A percentile compares a stretch with the other conserved stretches of the same genome.
Evolutionary conservation across 2,113 vertebrate genomes (phyloP).

Genomic region (Hoplias malabaricus): DNA sequence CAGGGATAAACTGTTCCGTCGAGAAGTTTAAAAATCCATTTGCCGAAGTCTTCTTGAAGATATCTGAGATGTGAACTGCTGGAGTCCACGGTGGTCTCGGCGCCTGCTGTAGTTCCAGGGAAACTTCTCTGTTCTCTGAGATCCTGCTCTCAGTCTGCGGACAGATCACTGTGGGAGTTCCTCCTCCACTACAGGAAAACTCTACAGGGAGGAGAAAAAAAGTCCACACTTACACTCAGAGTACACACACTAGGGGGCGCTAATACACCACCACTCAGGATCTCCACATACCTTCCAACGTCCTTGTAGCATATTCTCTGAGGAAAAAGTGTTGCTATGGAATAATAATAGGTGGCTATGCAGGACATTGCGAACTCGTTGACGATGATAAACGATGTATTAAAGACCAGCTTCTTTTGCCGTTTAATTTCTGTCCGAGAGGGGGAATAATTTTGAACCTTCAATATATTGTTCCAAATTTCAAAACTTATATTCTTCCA

Average conservation of each 20-base stretch:
- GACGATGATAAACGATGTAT: too few species aligned
- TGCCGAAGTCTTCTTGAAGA: not conserved
- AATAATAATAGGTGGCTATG: too few species aligned
- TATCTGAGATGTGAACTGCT: not conserved
- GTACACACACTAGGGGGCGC: slow-evolving; percentile 56
- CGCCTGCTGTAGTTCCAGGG: not conserved
- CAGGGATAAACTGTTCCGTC: slow-evolving; percentile 23
- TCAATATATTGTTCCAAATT: too few species aligned
- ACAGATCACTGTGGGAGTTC: slow-evolving; percentile 68
- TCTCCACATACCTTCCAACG: not conserved
- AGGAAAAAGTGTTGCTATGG: too few species aligned
- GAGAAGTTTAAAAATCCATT: not conserved
- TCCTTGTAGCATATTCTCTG: too few species aligned
- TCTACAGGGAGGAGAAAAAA: slow-evolving; percentile 76
- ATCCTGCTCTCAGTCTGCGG: slow-evolving; percentile 51
- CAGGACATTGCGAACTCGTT: too few species aligned
- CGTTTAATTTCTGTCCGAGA: too few species aligned
- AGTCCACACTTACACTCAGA: slow-evolving; percentile 52
- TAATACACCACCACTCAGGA: not conserved
- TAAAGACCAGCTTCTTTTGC: too few species aligned
- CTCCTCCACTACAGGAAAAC: slow-evolving; percentile 70
- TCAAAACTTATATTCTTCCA: too few species aligned
- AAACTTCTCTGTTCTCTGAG: slow-evolving; percentile 30
- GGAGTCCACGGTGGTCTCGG: not conserved
- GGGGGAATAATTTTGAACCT: too few species aligned